Evolutionary conservation across 2,113 vertebrate species (phyloP), one percentile per base, ranked within the genome.

Genomic region (Gasterosteus aculeatus): DNA sequence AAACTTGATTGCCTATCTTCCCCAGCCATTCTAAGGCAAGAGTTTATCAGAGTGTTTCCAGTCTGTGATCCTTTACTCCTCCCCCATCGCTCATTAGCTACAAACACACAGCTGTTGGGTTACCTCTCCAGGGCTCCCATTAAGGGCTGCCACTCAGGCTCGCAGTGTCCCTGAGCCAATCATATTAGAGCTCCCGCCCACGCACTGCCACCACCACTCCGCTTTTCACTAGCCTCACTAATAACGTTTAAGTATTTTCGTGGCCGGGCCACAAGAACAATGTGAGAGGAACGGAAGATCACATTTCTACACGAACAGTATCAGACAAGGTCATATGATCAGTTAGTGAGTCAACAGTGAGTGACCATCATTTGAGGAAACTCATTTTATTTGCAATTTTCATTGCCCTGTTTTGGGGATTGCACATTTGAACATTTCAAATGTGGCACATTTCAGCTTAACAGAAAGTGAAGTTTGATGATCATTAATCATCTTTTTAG

Each of bases 101-200:
- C 92, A 91, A 92, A 93, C 93, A 94, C 93, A 94, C 93, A 94
- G 93, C 92, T 94, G 92, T 91, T 85, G 85, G 91, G 88, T 92
- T 90, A 86, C 86, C 83, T 93, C 93, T 94, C 93, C 84, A 83
- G 92, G 92, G 94, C 91, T 90, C 91, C 93, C 91, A 94, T 94
- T 93, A 94, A 90, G 86, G 70, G 78, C 88, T 91, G 92, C 91
- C 91, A 93, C 83, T 94, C 93, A 93, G 88, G 84, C 89, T 72
- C 68, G 42, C 75, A 49, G 74, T 78, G 76, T 86, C 84, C 81
- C 86, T 51, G 77, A 92, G 86, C 93, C 93, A 94, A 94, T 94
- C 92, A 89, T 56, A 80, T 84, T 70, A 83, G 74, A 86, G 80
- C 89, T 89, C 88, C 87, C 91, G 80, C 91, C 92, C 89, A 91